Conservation (phyloP, 2,797 vertebrate genomes). For the Sandelia bainsii region DNA sequence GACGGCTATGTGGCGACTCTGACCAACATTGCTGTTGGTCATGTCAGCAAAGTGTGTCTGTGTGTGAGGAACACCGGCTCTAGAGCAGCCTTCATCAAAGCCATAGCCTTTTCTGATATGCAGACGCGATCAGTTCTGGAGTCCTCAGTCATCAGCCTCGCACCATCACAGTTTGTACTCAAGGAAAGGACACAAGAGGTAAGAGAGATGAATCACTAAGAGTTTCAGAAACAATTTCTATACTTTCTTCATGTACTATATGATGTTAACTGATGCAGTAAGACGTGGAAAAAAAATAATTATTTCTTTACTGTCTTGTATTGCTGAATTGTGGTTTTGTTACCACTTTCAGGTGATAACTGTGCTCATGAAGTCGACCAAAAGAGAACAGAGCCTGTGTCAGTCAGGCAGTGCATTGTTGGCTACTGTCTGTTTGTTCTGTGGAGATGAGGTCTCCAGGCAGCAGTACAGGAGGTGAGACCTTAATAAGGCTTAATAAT, state of each 20-base stretch:
- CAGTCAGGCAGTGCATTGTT: conserved; percentile 78
- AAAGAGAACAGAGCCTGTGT: conserved; percentile 77
- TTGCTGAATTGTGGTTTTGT: neutral
- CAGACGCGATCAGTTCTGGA: conserved; percentile 83
- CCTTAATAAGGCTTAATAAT: neutral
- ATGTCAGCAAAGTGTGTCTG: conserved; percentile 86
- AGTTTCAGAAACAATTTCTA: neutral
- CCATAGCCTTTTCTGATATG: conserved; percentile 86
- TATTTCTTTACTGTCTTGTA: neutral
- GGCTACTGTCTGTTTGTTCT: conserved; percentile 91
- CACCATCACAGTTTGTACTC: conserved; percentile 93
- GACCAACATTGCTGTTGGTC: conserved; percentile 77
- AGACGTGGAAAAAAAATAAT: neutral
- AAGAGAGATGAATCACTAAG: conserved; percentile 16
- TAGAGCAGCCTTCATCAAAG: conserved; percentile 93
- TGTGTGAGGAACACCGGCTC: conserved; percentile 91
- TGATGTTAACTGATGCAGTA: neutral
- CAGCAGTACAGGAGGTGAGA: conserved; percentile 92
- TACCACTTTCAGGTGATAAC: conserved; percentile 87
- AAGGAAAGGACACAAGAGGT: conserved; percentile 93
- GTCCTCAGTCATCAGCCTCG: conserved; percentile 84
- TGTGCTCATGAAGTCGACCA: conserved; percentile 86
- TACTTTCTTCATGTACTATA: neutral
- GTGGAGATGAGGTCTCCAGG: conserved; percentile 94
- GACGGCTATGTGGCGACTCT: conserved; percentile 89